These are phyloP conservation scores for Timema podura DNA, from an alignment of 2,888 invertebrate genomes.

Conservation along the genomic window DNA sequence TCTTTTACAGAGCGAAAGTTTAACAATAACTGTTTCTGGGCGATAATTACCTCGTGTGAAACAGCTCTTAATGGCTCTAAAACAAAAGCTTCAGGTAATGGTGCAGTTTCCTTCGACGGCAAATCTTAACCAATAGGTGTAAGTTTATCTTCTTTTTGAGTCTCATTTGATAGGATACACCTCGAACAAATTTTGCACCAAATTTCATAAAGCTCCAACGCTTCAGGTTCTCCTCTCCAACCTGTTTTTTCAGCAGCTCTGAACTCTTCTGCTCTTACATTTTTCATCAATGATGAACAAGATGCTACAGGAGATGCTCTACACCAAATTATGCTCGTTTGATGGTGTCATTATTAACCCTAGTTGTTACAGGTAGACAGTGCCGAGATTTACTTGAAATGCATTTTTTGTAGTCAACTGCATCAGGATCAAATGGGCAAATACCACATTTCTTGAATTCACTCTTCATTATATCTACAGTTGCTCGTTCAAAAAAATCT, in stretches of 20 bases:
- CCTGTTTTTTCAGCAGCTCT: neutral
- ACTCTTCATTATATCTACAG: slow-evolving; percentile 11
- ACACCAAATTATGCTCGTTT: slow-evolving; percentile 10
- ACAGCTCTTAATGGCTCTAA: too few relatives aligned
- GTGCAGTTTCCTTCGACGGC: neutral
- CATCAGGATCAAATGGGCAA: slow-evolving; percentile 15
- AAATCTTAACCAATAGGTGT: neutral
- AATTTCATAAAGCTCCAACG: slow-evolving; percentile 7
- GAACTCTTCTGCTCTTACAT: slow-evolving; percentile 15
- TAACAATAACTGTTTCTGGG: too few relatives aligned
- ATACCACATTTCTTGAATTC: slow-evolving; percentile 18
- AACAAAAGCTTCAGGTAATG: too few relatives aligned
- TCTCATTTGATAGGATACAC: slow-evolving; percentile 1
- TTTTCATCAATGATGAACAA: slow-evolving; percentile 15
- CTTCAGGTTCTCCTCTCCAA: neutral
- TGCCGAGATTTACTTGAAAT: slow-evolving; percentile 16
- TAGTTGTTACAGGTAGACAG: slow-evolving; percentile 16
- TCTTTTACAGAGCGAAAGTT: too few relatives aligned
- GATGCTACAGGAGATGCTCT: slow-evolving; percentile 9
- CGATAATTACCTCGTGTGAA: too few relatives aligned
- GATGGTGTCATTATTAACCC: neutral
- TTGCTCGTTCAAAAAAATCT: slow-evolving; percentile 5
- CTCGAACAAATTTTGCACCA: slow-evolving; percentile 11
- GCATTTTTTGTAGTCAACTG: slow-evolving; percentile 17
- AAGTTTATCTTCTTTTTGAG: neutral